Base-by-base conservation (phyloP, 2,888 invertebrate species). In the Serripes groenlandicus region DNA sequence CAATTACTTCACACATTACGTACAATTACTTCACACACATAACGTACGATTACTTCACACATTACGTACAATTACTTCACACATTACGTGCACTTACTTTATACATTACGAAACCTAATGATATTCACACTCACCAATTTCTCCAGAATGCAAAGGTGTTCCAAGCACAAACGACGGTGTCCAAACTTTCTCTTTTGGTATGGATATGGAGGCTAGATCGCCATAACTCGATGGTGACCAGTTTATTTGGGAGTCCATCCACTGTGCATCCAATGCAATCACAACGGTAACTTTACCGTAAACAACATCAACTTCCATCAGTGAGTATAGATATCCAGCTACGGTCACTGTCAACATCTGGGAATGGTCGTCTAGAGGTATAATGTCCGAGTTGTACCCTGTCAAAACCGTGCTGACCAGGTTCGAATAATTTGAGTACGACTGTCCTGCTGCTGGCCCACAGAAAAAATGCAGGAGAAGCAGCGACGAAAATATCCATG, bases 231-330 rank as follows among this genome's bases (percentile, higher is more conserved):
- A 37, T 4, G 75, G 71, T 21, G 60, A 66, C 80, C 80, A 80
- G 9, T n/a, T 9, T 4, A 80, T 69, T 28, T 70, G 68, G 34
- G 70, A 70, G n/a, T 80, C 80, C 11, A 68, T 30, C 80, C 80
- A 80, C 1, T 34, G 32, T 30, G 32, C 32, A 11, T 34, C 11
- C 23, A 69, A 37, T 11, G 56, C 28, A 0, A 37, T n/a, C 5
- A 64, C 35, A 0, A 74, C 23, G 3, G 71, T 54, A 3, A 80
- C 28, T 21, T 56, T 37, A 7, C 80, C 75, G 23, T 71, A 37
- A 18, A 80, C 80, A 26, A 34, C 62, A 56, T 80, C 80, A 0
- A 75, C 71, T 21, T 80, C 80, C 4, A 69, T n/a, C 35, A 80
- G 35, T 21, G 69, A 32, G 49, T 80, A 80, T 26, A 80, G 30